Evolutionary conservation across 2,888 invertebrate genomes (phyloP).

Genomic region (Dryomyza anilis): DNA sequence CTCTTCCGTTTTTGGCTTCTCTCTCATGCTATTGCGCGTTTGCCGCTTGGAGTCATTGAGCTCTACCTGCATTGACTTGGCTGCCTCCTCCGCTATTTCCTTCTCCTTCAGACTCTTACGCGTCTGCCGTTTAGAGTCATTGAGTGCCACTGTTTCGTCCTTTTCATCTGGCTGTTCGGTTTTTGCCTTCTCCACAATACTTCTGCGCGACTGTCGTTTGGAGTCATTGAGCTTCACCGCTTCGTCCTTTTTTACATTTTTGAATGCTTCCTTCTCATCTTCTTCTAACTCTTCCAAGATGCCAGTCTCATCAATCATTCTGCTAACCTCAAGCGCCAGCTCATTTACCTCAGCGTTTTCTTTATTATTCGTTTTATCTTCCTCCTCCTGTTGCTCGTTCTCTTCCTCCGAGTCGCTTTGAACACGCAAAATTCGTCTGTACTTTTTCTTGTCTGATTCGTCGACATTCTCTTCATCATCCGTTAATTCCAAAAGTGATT

Average conservation of each 20-base stretch:
- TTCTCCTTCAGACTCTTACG: too few species aligned
- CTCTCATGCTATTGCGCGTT: too few species aligned
- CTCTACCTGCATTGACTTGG: not conserved
- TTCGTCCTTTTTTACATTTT: constrained; percentile 3
- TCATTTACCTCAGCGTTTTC: not conserved
- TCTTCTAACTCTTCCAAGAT: not conserved
- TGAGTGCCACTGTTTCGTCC: not conserved
- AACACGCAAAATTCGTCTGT: not conserved
- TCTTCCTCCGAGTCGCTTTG: not conserved
- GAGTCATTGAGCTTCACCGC: not conserved
- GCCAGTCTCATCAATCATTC: constrained; percentile 3
- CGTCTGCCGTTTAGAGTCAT: too few species aligned
- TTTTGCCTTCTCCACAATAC: not conserved
- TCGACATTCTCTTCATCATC: constrained; percentile 25
- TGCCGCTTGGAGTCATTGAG: too few species aligned
- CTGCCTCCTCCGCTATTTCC: not conserved
- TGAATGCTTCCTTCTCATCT: constrained; percentile 3
- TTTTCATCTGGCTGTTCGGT: constrained; percentile 11
- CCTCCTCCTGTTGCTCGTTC: not conserved
- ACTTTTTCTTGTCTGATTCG: not conserved
- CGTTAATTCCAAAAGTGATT: constrained; percentile 34
- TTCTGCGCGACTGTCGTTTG: not conserved
- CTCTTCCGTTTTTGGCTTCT: too few species aligned
- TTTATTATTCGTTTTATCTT: not conserved
- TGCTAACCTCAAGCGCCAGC: not conserved